Evolutionary conservation across 2,888 invertebrate genomes (phyloP), one percentile per base, ranked within the genome.

Genomic region (Iphiclides podalirius): DNA sequence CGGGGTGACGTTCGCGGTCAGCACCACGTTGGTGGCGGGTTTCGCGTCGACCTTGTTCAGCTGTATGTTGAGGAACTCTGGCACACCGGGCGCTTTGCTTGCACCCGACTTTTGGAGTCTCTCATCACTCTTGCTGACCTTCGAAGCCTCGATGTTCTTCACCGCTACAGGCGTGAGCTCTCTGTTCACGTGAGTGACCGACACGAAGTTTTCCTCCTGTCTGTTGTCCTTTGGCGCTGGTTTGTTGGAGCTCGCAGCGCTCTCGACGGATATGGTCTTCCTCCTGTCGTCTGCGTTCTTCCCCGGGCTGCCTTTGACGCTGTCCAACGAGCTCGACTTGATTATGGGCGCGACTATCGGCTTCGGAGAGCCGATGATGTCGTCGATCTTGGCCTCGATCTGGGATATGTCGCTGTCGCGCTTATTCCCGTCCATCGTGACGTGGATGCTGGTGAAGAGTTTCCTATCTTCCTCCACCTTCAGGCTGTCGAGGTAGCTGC

Each of bases 1-100:
- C 69, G 89, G 87, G 58, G 85, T 89, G 60, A 88, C 73, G 59
- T 91, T 91, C 52, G 92, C 92, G 15, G 93, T 91, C 57, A 93
- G 78, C 42, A 94, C 92, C 23, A 94, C 88, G 64, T 93, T 92
- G 23, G 90, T 91, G 7, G 89, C 67, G 0, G 92, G 90, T 60
- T 91, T 90, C 7, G 88, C 80, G 61, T 94, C 94, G 4, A 94
- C 92, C 68, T 92, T 92, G 67, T 94, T 93, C 37, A 94, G 66
- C 70, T 94, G 93, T 48, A 93, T 92, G 64, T 92, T 92, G 54
- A 94, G 77, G 67, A 94, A 93, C 70, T 94, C 93, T 0, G 94
- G 93, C 9, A 93, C 83, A 35, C 79, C 77, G 1, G 73, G 60
- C 9, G 17, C 12, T 48, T 80, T 83, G 0, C 63, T 42, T 28